These are phyloP conservation scores for Mionectes olivaceus DNA, from an alignment of 2,797 vertebrate species.

Conservation along the genomic window DNA sequence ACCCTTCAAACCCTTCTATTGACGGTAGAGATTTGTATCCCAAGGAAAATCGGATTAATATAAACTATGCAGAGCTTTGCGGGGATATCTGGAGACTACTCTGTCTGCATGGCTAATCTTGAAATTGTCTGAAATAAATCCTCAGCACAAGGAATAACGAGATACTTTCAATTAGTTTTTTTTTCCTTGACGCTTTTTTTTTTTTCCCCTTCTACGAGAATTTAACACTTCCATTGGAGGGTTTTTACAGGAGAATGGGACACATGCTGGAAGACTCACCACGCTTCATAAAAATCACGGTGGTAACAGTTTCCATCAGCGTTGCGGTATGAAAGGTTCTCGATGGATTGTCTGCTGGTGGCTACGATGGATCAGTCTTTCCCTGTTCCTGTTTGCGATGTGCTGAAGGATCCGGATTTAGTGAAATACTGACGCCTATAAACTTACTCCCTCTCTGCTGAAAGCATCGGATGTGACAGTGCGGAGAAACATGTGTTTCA, in stretches of 20 bases:
- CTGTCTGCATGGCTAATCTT: conserved; percentile 68
- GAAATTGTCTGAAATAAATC: conserved; percentile 61
- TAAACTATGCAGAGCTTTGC: conserved; percentile 64
- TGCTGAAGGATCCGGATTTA: conserved; percentile 51
- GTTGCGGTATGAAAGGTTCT: conserved; percentile 60
- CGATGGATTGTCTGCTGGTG: conserved; percentile 53
- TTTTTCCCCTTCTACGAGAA: neutral
- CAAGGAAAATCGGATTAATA: conserved; percentile 69
- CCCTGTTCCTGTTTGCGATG: neutral
- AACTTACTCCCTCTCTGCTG: conserved; percentile 43
- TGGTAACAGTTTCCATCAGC: conserved; percentile 46
- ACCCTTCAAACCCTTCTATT: conserved; percentile 38
- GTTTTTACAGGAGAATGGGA: conserved; percentile 11
- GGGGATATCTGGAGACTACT: conserved; percentile 58
- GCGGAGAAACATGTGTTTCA: conserved; percentile 68
- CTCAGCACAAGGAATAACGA: conserved; percentile 15
- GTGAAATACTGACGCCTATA: conserved; percentile 33
- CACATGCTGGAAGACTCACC: neutral
- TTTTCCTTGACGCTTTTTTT: neutral
- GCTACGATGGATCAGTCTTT: conserved; percentile 51
- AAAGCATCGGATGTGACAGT: conserved; percentile 57
- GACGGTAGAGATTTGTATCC: conserved; percentile 52
- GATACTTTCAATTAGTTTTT: conserved; percentile 19
- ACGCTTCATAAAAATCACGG: neutral
- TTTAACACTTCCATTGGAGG: conserved; percentile 10